Percentiles rank a stretch among this genome's conserved stretches.
Evolutionary conservation across 2,113 vertebrate species (phyloP).

Genomic region (Cyanoderma ruficeps): DNA sequence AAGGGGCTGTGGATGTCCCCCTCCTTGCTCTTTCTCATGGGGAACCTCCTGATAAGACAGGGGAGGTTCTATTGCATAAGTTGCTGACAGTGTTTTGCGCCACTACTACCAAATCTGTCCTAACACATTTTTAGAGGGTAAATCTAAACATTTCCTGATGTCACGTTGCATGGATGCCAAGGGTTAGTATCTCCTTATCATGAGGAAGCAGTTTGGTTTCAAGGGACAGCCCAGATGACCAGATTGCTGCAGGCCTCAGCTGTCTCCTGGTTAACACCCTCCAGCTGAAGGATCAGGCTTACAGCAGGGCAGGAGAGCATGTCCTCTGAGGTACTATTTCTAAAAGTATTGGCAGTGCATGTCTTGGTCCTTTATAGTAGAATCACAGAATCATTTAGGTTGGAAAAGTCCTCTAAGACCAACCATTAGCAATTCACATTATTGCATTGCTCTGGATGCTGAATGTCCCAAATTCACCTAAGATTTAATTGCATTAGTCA

Average conservation of each 20-base stretch:
- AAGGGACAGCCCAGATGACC: neutral
- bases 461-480: neutral
- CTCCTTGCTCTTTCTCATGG: neutral
- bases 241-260: neutral
- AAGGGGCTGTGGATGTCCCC: neutral
- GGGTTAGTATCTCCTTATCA: neutral
- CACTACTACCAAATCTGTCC: neutral
- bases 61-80: neutral
- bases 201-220: conserved; percentile 25
- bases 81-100: neutral
- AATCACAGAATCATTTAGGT: neutral
- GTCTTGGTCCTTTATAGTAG: neutral
- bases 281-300: neutral
- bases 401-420: neutral
- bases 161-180: neutral
- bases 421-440: neutral
- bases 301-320: neutral
- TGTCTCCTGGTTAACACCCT: neutral
- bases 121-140: conserved; percentile 32
- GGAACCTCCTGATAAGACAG: neutral
- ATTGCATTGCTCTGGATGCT: neutral
- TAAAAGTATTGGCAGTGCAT: neutral
- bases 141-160: conserved; percentile 38
- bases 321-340: neutral
- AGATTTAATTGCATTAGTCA: neutral